Evolutionary conservation across 92 coral and sea anemone species (phyloP), one percentile per base, ranked within the genome.

Genomic region (Parazoanthus swiftii): DNA sequence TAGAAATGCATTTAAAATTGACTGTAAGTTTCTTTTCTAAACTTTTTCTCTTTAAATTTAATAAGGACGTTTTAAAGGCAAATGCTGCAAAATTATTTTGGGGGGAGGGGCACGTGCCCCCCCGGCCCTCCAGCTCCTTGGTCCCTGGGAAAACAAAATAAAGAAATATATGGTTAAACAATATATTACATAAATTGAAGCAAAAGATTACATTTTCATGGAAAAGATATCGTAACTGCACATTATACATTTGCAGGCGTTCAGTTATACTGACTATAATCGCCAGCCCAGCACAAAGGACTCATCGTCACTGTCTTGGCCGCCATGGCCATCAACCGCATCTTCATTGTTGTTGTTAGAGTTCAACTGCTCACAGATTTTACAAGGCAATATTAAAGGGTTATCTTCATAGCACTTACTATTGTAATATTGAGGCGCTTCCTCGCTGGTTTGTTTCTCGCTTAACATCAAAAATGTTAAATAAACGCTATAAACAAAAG

Each of bases 271-370:
- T 50, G 1, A 6, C 25, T 46, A 84, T 21, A 84, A 6, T 15
- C 87, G 33, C 87, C 87, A 84, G 5, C 87, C 87, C 79, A 84
- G n/a, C 33, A 84, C 87, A 71, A 84, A 84, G n/a, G 87, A 84
- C 18, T 84, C 87, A 13, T 84, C 79, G 5, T 84, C 87, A 51
- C 79, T 84, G 39, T 84, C 79, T 15, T 84, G 87, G 37, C 25
- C 26, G 44, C 79, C 18, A 14, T 18, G 16, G 26, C 77, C 87
- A 13, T 70, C 87, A 33, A 70, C 29, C n/a, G 46, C 79, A n/a
- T 84, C 37, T n/a, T 51, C 42, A 46, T 46, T 84, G 63, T 18
- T 71, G 23, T 44, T 71, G 23, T 44, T 38, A 15, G 65, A 37
- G 10, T 83, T 83, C 42, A 83, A 18, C 20, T 68, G 51, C 50